Base-by-base conservation (phyloP, 2,888 invertebrate genomes). In the Orthosia incerta region DNA sequence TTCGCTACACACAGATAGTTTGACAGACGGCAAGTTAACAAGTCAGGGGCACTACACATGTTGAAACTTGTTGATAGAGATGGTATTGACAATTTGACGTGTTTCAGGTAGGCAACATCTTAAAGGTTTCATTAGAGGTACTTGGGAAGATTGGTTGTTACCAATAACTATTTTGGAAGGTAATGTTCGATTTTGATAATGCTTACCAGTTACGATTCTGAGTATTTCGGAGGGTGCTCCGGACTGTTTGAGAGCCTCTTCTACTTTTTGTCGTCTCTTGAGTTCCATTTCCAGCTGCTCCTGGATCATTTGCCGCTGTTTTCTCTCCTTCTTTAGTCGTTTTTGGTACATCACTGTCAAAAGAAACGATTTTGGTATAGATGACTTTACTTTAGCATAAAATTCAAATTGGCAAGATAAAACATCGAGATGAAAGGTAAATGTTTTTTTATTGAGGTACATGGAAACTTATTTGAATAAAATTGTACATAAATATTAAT, bases 311-410 rank as follows among this genome's bases (percentile, higher is more conserved):
- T 98, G 97, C 88, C 98, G 97, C 81, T 98, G 97, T 93, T 98
- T 97, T 86, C 98, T 97, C 93, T 99, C 99, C 90, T 98, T 98
- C 97, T 99, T 98, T 95, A 99, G 97, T 80, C 99, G 97, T 93
- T 99, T 99, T 94, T 99, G 99, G 94, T 98, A 98, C 92, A 98
- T 97, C 81, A 98, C 99, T 99, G 97, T 79, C 83, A 85, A 80
- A 76, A 84, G 26, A 74, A 65, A 64, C 3, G 23, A 7, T 16
- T 12, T 51, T 3, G 23, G 79, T 72, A 71, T 0, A 11, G 5
- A 5, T 11, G 16, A n/a, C 13, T 46, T 23, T 23, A 7, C 0
- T 67, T 67, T 15, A 26, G 9, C 1, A 39, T 7, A 9, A 9
- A 1, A 39, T 39, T n/a, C n/a, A 59, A 39, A n/a, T 13, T 13